Evolutionary conservation across 2,888 invertebrate genomes (phyloP).

Genomic region (Drosophila algonquin): DNA sequence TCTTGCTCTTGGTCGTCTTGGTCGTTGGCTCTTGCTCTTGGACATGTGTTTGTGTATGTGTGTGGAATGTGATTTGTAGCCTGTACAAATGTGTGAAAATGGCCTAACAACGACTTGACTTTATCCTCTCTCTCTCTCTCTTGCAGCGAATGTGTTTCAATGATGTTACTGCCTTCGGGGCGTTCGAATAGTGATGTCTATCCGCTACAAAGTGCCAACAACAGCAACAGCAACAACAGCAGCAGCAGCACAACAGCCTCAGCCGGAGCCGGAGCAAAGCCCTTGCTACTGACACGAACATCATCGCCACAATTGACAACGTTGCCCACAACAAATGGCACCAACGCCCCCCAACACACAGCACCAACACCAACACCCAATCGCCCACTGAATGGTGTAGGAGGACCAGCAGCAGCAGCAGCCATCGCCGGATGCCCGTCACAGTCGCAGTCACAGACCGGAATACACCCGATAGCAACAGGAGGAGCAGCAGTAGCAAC

Average conservation of each 20-base stretch:
- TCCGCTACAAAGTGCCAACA: conserved; percentile 74
- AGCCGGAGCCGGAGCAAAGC: conserved; percentile 52
- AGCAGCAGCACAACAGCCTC: conserved; percentile 45
- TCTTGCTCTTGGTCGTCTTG: conserved; percentile 17
- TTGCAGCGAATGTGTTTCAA: conserved; percentile 82
- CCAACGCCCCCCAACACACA: conserved; percentile 49
- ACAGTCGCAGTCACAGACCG: conserved; percentile 60
- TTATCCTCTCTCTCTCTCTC: conserved; percentile 21
- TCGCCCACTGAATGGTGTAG: conserved; percentile 8
- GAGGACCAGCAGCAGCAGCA: not conserved
- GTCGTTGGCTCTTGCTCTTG: no score
- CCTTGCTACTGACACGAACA: conserved; percentile 76
- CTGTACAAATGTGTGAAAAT: conserved; percentile 57
- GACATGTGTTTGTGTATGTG: not conserved
- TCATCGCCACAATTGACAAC: conserved; percentile 75
- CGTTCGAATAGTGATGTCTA: conserved; percentile 82
- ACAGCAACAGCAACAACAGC: conserved; percentile 53
- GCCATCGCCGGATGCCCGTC: conserved; percentile 60
- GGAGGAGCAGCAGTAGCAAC: conserved; percentile 24
- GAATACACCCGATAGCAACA: conserved; percentile 57
- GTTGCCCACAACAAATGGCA: conserved; percentile 61
- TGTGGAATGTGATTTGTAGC: conserved; percentile 69
- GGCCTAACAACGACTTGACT: conserved; percentile 45
- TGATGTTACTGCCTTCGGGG: conserved; percentile 84
- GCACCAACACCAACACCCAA: conserved; percentile 54